phyloP scores from a whole-genome alignment of 2,888 invertebrate species.

The Sericinus montela region DNA sequence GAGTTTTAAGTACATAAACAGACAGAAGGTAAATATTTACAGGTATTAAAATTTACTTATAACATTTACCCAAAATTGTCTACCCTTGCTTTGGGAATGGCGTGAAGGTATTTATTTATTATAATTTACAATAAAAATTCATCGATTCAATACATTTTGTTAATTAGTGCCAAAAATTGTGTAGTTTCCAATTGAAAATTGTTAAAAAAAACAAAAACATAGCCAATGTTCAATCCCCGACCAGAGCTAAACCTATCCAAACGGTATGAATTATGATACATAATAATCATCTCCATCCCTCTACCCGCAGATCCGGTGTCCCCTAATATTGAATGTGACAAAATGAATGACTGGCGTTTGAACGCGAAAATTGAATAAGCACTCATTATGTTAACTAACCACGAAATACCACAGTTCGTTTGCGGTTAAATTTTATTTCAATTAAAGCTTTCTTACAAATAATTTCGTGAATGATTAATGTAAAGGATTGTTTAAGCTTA shows the following conservation, averaged over 20 bases:
- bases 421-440: constrained; percentile 21
- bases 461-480: constrained; percentile 25
- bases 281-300: constrained; percentile 55
- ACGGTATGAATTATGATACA: constrained; percentile 53
- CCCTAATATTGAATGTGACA: constrained; percentile 41
- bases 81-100: no score
- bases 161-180: no score
- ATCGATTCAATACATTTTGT: no score
- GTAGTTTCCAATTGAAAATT: no score
- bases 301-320: constrained; percentile 49
- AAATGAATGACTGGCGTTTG: constrained; percentile 45
- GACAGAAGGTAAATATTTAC: no score
- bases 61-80: no score
- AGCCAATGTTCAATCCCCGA: background rate
- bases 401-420: constrained; percentile 27
- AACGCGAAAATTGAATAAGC: constrained; percentile 47
- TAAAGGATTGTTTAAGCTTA: background rate
- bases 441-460: constrained; percentile 26
- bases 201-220: background rate
- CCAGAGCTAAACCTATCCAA: constrained; percentile 36
- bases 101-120: no score
- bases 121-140: no score
- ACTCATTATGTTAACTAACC: constrained; percentile 30
- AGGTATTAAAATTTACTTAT: no score
- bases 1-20: no score